phyloP scores from a whole-genome alignment of 2,888 invertebrate genomes.

The Lithophane leautieri region DNA sequence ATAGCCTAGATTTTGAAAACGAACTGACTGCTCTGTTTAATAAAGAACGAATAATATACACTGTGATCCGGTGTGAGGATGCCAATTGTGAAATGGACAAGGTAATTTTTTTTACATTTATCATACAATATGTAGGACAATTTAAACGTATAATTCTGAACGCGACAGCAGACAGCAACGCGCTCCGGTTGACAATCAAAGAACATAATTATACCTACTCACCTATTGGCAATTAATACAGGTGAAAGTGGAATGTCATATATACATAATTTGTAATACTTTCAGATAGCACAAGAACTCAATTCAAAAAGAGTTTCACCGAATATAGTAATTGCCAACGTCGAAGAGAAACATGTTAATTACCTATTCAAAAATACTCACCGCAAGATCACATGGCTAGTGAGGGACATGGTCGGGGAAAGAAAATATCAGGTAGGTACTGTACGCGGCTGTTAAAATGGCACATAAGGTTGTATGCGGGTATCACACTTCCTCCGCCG shows the following conservation, averaged over 20 bases:
- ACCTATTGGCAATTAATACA: not conserved
- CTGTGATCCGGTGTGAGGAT: constrained; percentile 53
- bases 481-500: no score
- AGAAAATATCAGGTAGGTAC: constrained; percentile 40
- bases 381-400: constrained; percentile 1
- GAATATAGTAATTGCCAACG: constrained; percentile 72
- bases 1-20: constrained; percentile 68
- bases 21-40: constrained; percentile 62
- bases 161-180: not conserved
- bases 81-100: constrained; percentile 54
- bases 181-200: not conserved
- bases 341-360: constrained; percentile 58
- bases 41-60: constrained; percentile 53
- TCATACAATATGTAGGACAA: not conserved
- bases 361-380: not conserved
- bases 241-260: not conserved
- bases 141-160: not conserved
- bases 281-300: constrained; percentile 25
- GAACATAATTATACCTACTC: no score
- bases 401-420: constrained; percentile 8
- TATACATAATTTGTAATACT: not conserved
- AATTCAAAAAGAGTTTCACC: constrained; percentile 26
- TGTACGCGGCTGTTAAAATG: not conserved
- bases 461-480: no score
- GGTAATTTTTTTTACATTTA: constrained; percentile 35